Evolutionary conservation across 2,888 invertebrate species (phyloP).

Genomic region (Zaprionus bogoriensis): DNA sequence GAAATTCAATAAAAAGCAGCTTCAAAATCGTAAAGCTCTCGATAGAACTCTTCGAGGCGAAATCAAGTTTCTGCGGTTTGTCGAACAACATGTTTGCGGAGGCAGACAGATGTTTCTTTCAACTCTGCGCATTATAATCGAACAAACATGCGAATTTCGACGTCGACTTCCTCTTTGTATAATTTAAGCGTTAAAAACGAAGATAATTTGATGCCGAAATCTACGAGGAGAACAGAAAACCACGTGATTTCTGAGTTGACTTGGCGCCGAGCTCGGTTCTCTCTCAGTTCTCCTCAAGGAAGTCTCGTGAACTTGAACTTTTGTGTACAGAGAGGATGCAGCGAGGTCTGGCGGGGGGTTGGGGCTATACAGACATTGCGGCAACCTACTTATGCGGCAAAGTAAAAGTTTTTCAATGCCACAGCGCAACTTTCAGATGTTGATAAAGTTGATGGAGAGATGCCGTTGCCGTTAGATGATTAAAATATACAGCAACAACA

Average conservation of each 20-base stretch:
- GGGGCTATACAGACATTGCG: slow-evolving; percentile 5
- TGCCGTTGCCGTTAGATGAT: slow-evolving; percentile 4
- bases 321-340: neutral
- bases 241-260: neutral
- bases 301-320: slow-evolving; percentile 66
- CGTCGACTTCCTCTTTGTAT: neutral
- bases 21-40: too few species aligned
- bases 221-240: neutral
- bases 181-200: neutral
- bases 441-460: slow-evolving; percentile 36
- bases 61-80: too few species aligned
- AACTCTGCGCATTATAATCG: too few species aligned
- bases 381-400: slow-evolving; percentile 66
- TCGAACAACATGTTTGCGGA: too few species aligned
- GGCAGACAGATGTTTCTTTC: too few species aligned
- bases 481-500: slow-evolving; percentile 14
- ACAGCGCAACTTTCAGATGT: slow-evolving; percentile 46
- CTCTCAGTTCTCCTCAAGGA: too few species aligned
- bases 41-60: too few species aligned
- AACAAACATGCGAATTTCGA: too few species aligned
- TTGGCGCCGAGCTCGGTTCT: neutral
- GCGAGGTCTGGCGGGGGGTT: neutral
- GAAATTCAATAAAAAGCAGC: too few species aligned
- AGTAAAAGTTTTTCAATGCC: slow-evolving; percentile 70
- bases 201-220: neutral